A percentile compares a stretch with the other conserved stretches of the same genome.
phyloP scores from a whole-genome alignment of 2,888 invertebrate genomes.

The Shargacucullia verbasci region DNA sequence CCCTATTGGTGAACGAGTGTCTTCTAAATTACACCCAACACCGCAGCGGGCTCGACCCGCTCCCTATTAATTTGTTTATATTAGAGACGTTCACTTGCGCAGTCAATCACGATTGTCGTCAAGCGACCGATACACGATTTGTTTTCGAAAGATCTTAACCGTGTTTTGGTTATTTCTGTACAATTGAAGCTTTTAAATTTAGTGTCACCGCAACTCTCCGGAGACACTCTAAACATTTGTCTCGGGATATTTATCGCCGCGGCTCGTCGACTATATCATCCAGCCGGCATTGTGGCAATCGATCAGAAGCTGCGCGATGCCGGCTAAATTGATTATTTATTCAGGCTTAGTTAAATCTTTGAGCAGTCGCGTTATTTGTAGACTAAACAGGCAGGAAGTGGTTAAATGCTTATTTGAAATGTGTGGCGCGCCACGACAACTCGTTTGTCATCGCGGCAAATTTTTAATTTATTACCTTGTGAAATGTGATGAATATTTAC shows the following conservation, averaged over 20 bases:
- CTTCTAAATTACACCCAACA: conserved; percentile 72
- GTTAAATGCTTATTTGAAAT: conserved; percentile 79
- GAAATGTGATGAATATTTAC: conserved; percentile 44
- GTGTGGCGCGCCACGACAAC: conserved; percentile 62
- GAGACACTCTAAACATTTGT: conserved; percentile 88
- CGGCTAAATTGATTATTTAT: conserved; percentile 87
- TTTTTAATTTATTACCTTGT: conserved; percentile 59
- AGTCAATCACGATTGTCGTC: conserved; percentile 88
- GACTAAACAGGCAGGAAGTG: conserved; percentile 79
- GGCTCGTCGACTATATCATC: conserved; percentile 86
- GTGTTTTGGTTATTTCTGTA: conserved; percentile 88
- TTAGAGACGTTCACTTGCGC: conserved; percentile 88
- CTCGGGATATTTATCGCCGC: conserved; percentile 87
- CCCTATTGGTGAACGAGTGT: conserved; percentile 58
- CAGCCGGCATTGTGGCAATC: conserved; percentile 87
- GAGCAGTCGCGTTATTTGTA: conserved; percentile 82
- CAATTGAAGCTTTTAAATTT: conserved; percentile 89
- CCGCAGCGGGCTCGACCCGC: conserved; percentile 70
- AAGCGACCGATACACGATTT: conserved; percentile 87
- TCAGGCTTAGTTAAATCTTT: conserved; percentile 85
- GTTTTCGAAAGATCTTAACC: conserved; percentile 88
- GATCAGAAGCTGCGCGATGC: conserved; percentile 84
- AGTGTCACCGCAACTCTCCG: conserved; percentile 87
- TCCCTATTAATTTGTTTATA: conserved; percentile 89
- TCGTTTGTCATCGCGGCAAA: conserved; percentile 70